These are phyloP conservation scores for Harpegnathos saltator DNA, from an alignment of 1,140 invertebrate species.

Conservation along the genomic window DNA sequence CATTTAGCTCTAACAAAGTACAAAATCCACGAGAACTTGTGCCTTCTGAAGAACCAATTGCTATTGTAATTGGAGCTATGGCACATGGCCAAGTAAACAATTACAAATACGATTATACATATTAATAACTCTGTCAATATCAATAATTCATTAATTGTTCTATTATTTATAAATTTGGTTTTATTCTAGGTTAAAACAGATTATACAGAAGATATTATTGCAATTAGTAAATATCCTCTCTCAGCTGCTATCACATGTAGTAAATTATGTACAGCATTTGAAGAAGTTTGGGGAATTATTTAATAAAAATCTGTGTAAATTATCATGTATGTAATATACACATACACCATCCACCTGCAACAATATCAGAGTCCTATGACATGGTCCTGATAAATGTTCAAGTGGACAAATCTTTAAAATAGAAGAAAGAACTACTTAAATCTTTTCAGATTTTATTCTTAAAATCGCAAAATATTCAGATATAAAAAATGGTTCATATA, in stretches of 20 bases:
- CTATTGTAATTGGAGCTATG: conserved; percentile 98
- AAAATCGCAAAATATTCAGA: too few species aligned
- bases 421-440: too few species aligned
- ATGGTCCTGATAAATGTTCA: too few species aligned
- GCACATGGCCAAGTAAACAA: conserved; percentile 94
- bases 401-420: too few species aligned
- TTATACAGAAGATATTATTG: conserved; percentile 96
- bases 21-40: conserved; percentile 93
- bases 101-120: background rate
- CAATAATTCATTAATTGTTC: conserved; percentile 6
- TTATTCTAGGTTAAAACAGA: conserved; percentile 91
- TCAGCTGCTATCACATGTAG: conserved; percentile 98
- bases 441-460: too few species aligned
- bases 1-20: conserved; percentile 94
- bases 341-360: background rate
- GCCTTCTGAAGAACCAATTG: conserved; percentile 93
- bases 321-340: conserved; percentile 27
- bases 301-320: conserved; percentile 79
- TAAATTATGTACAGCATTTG: conserved; percentile 98
- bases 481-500: too few species aligned
- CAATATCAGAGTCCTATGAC: too few species aligned
- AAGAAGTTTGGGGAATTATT: conserved; percentile 96
- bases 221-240: conserved; percentile 98
- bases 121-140: conserved; percentile 17
- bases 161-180: conserved; percentile 10